These are phyloP conservation scores for Volucella inanis DNA, from an alignment of 2,888 invertebrate species.

Conservation along the genomic window DNA sequence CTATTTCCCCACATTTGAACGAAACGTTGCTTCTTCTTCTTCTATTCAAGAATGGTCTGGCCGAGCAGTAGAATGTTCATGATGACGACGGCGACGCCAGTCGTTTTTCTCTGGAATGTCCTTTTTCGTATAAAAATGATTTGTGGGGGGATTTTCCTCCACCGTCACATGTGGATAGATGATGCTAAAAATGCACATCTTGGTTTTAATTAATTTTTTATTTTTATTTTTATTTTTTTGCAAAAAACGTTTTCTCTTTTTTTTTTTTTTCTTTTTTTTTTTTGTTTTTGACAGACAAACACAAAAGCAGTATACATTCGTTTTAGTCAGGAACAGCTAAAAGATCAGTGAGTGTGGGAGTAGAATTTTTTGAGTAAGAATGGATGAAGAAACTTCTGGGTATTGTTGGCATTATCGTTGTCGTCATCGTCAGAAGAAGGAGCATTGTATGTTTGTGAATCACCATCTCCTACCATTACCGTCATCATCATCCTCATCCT, in stretches of 20 bases:
- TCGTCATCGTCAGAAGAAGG: constrained; percentile 63
- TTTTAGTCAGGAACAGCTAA: constrained; percentile 50
- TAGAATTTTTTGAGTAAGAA: constrained; percentile 20
- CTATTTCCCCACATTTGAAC: constrained; percentile 46
- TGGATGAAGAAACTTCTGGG: constrained; percentile 46
- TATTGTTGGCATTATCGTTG: constrained; percentile 72
- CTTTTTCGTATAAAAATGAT: constrained; percentile 23
- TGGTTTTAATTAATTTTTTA: constrained; percentile 70
- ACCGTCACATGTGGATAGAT: constrained; percentile 5
- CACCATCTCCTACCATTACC: constrained; percentile 37
- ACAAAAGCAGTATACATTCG: constrained; percentile 25
- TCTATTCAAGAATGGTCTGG: constrained; percentile 27
- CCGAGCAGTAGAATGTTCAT: not conserved
- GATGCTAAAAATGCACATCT: constrained; percentile 41
- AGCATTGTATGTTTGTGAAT: constrained; percentile 64
- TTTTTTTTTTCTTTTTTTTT: constrained; percentile 21
- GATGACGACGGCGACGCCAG: too few species aligned
- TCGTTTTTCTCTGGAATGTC: constrained; percentile 14
- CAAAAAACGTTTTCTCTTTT: constrained; percentile 36
- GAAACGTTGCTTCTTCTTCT: not conserved
- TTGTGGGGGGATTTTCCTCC: not conserved
- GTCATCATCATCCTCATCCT: constrained; percentile 21
- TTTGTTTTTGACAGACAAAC: constrained; percentile 6
- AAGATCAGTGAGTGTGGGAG: constrained; percentile 33
- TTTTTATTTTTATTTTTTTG: too few species aligned